A percentile compares a stretch with the other conserved stretches of the same genome.
Conservation (phyloP, 23 tunicate genomes). For the Aplidium turbinatum region DNA sequence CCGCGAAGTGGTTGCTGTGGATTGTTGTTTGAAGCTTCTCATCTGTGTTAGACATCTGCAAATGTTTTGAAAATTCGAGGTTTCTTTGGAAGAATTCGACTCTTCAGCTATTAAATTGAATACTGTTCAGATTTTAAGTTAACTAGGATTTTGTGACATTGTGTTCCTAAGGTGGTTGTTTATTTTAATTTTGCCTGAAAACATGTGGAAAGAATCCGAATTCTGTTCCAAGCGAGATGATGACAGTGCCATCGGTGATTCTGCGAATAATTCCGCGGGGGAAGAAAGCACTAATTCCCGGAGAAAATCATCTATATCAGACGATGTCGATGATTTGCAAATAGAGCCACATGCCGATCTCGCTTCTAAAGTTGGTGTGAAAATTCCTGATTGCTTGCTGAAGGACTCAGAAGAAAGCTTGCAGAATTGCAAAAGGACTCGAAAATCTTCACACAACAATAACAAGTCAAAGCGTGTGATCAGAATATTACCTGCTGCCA, state of each 20-base stretch:
- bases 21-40: too few species aligned
- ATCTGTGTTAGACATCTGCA: too few species aligned
- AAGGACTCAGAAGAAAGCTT: constrained; percentile 19
- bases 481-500: constrained; percentile 20
- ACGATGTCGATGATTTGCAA: constrained; percentile 36
- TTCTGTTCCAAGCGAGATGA: constrained; percentile 45
- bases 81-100: too few species aligned
- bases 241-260: constrained; percentile 75
- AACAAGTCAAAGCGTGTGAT: constrained; percentile 14
- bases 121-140: too few species aligned
- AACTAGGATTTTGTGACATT: too few species aligned
- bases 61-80: too few species aligned
- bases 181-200: too few species aligned
- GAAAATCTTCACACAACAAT: constrained; percentile 1
- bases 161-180: too few species aligned
- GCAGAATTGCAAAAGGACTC: not conserved
- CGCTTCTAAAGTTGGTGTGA: constrained; percentile 8
- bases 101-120: too few species aligned
- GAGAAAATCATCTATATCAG: constrained; percentile 55
- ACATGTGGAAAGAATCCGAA: constrained; percentile 56
- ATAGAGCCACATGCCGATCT: constrained; percentile 30
- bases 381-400: constrained; percentile 33
- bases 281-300: constrained; percentile 65
- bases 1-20: too few species aligned
- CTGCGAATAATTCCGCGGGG: constrained; percentile 53